phyloP scores from a whole-genome alignment of 2,888 invertebrate genomes.

The Amphipyra berbera region DNA sequence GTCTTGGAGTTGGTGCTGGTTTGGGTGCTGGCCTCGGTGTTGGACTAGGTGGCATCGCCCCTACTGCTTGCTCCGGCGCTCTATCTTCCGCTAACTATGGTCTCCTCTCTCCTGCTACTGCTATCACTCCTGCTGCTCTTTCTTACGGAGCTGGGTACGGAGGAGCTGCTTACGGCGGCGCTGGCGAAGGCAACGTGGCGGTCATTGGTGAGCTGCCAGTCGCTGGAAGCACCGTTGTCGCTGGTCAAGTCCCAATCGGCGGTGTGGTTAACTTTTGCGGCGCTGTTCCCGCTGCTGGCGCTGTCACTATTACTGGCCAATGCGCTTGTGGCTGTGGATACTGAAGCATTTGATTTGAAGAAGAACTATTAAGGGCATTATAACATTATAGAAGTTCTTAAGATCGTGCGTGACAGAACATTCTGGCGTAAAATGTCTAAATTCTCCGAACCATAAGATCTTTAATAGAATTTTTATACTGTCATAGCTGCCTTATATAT shows the following conservation, averaged over 20 bases:
- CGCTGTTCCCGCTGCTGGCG: slow-evolving; percentile 58
- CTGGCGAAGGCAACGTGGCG: slow-evolving; percentile 36
- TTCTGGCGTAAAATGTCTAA: no score
- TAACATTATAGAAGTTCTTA: not conserved
- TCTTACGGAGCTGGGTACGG: not conserved
- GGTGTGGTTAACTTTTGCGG: slow-evolving; percentile 61
- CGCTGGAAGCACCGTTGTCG: slow-evolving; percentile 50
- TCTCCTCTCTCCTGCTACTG: slow-evolving; percentile 5
- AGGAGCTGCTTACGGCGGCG: slow-evolving; percentile 30
- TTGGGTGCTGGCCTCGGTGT: no score
- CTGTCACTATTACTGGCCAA: slow-evolving; percentile 55
- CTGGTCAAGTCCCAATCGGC: slow-evolving; percentile 55
- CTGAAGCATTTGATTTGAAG: not conserved
- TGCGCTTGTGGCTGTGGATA: slow-evolving; percentile 51
- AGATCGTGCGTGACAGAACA: no score
- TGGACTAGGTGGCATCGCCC: no score
- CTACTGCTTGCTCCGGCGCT: no score
- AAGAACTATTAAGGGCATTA: not conserved
- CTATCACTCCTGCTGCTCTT: slow-evolving; percentile 7
- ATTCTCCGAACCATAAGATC: no score
- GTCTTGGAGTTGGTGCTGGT: no score
- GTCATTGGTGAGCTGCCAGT: slow-evolving; percentile 44
- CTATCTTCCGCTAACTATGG: no score
- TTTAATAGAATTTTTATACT: no score
- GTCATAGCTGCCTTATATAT: no score